Evolutionary conservation across 2,888 invertebrate genomes (phyloP).

Genomic region (Ischnus inquisitorius): DNA sequence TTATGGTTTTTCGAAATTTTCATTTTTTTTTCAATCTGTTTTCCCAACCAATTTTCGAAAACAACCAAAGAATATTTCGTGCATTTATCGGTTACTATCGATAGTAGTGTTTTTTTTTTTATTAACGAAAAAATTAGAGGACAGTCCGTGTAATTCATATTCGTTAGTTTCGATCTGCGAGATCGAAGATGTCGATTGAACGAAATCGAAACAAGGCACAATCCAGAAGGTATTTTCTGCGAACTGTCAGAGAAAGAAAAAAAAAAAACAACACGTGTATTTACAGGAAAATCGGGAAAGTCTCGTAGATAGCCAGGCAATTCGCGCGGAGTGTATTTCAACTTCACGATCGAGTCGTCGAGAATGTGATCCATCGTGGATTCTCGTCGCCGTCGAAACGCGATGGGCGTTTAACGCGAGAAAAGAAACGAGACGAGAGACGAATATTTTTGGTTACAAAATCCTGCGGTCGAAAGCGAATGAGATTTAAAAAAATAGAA

Average conservation of each 20-base stretch:
- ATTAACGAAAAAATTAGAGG: neutral
- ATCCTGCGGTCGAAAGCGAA: neutral
- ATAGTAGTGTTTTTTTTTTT: no score
- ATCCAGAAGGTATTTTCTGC: neutral
- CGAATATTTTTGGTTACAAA: neutral
- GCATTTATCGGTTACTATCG: no score
- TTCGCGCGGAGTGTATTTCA: constrained; percentile 75
- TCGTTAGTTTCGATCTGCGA: neutral
- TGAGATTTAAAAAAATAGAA: constrained; percentile 14
- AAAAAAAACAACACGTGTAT: constrained; percentile 57
- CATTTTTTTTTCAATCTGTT: no score
- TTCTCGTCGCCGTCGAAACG: neutral
- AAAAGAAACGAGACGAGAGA: constrained; percentile 4
- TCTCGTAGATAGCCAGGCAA: constrained; percentile 76
- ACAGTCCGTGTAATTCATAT: neutral
- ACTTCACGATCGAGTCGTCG: constrained; percentile 77
- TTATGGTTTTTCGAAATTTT: neutral
- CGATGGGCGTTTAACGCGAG: neutral
- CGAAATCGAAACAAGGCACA: constrained; percentile 12
- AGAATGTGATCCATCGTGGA: constrained; percentile 78
- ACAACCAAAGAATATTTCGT: no score
- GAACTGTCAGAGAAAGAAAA: constrained; percentile 42
- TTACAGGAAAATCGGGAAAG: constrained; percentile 76
- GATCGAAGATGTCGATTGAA: constrained; percentile 3
- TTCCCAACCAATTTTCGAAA: no score